Conservation (phyloP, 2,888 invertebrate species). For the Hipparchia sbordonii region DNA sequence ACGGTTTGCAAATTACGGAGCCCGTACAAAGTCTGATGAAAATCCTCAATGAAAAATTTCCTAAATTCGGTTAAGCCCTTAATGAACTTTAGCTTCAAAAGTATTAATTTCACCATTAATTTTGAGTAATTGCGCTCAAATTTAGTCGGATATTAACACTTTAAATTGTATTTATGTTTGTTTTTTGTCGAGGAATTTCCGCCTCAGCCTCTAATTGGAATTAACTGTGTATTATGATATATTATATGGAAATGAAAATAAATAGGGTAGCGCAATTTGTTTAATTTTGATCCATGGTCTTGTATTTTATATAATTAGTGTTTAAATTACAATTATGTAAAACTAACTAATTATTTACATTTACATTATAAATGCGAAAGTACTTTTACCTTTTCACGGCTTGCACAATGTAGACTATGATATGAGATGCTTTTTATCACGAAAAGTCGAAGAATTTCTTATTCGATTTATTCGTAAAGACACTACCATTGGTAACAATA, state of each 20-base stretch:
- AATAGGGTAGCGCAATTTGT: constrained; percentile 50
- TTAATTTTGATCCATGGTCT: constrained; percentile 50
- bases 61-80: constrained; percentile 59
- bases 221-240: constrained; percentile 67
- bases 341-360: constrained; percentile 24
- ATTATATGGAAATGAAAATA: constrained; percentile 69
- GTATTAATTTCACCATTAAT: constrained; percentile 82
- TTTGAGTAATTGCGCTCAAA: constrained; percentile 76
- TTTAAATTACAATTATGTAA: constrained; percentile 15
- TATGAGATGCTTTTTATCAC: no score
- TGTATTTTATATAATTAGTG: constrained; percentile 15
- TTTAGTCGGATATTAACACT: constrained; percentile 71
- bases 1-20: constrained; percentile 5
- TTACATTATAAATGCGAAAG: no score
- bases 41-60: constrained; percentile 34
- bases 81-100: constrained; percentile 78
- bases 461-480: no score
- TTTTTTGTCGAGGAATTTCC: constrained; percentile 63
- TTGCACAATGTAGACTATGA: no score
- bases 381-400: no score
- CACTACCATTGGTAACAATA: no score
- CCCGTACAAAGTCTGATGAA: constrained; percentile 19
- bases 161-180: constrained; percentile 74
- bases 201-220: constrained; percentile 65
- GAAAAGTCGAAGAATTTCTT: no score